Evolutionary conservation across 2,113 vertebrate species (phyloP), one percentile per base, ranked within the genome.

Genomic region (Plotosus lineatus): DNA sequence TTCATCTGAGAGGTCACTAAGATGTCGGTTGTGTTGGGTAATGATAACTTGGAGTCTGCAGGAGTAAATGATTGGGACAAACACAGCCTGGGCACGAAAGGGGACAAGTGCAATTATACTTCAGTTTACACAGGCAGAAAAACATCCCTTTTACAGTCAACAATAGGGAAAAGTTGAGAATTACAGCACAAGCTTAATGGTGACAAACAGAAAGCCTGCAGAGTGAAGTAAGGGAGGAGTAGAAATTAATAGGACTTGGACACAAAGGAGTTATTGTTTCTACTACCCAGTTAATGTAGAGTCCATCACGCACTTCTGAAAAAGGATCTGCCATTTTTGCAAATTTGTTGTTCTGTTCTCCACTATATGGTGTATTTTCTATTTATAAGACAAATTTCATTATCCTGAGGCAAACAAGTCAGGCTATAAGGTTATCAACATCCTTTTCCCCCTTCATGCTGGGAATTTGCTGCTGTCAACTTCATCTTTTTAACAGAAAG

Each of bases 201-300:
- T 88, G 87, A 88, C 90, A 91, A 92, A 91, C 88, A 90, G 84
- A 88, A 88, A 80, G 66, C 74, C 87, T 91, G 86, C 90, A 86
- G 85, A 90, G 85, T 81, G 85, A 80, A 82, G 86, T 63, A 85
- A 87, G 88, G 55, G 78, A 89, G 86, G 83, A 89, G 28, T 68
- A 36, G 23, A 38, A 75, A 61, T 7, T 31, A 88, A 90, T 85
- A 77, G 86, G 79, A 83, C 84, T 88, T 74, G 8, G 6, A 81
- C 53, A 86, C 85, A 85, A 90, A 85, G 86, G 87, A 89, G 21
- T 71, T 89, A 85, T 82, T 84, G 89, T 87, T 89, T 85, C 75
- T 73, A 84, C 80, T 48, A 83, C 86, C 90, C 90, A 92, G 90
- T 91, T 91, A 91, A 90, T 88, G 85, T 78, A 78, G 55, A 56